Percentiles rank a stretch among this genome's conserved stretches.
Conservation (phyloP, 1,140 invertebrate genomes). For the Drosophila nebulosa region DNA sequence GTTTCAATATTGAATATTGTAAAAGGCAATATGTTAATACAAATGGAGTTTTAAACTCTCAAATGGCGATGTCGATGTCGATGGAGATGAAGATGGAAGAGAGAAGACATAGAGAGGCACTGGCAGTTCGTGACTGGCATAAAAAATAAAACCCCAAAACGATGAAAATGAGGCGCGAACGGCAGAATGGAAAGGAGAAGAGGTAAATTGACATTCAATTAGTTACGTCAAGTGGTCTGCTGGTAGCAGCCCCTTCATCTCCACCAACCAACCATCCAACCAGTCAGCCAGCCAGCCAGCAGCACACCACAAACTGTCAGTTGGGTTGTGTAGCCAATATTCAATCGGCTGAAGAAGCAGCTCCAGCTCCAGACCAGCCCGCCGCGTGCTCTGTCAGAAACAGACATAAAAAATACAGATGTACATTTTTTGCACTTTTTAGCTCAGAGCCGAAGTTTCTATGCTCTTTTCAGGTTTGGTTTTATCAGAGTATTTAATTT, state of each 20-base stretch:
- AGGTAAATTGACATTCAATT: conserved; percentile 59
- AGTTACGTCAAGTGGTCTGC: conserved; percentile 40
- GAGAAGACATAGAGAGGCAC: conserved; percentile 10
- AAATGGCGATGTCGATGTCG: too few species aligned
- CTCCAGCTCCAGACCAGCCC: background rate
- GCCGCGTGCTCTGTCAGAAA: conserved; percentile 37
- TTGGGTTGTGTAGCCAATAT: conserved; percentile 8
- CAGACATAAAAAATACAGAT: conserved; percentile 50
- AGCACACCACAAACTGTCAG: background rate
- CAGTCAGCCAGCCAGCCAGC: background rate
- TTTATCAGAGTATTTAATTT: background rate
- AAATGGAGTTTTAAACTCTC: conserved; percentile 18
- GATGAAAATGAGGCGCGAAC: conserved; percentile 31
- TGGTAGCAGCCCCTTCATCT: conserved; percentile 5
- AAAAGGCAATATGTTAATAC: conserved; percentile 53
- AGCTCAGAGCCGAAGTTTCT: background rate
- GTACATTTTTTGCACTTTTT: conserved; percentile 1
- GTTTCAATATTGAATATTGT: conserved; percentile 47
- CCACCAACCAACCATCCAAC: background rate
- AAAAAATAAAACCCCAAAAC: conserved; percentile 1
- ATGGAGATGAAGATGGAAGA: background rate
- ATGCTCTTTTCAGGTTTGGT: background rate
- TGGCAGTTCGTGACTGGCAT: conserved; percentile 38
- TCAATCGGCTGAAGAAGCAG: conserved; percentile 1
- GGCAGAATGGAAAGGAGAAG: conserved; percentile 18